Base-by-base conservation (phyloP, 2,113 vertebrate species). In the Corythornis vintsioides region DNA sequence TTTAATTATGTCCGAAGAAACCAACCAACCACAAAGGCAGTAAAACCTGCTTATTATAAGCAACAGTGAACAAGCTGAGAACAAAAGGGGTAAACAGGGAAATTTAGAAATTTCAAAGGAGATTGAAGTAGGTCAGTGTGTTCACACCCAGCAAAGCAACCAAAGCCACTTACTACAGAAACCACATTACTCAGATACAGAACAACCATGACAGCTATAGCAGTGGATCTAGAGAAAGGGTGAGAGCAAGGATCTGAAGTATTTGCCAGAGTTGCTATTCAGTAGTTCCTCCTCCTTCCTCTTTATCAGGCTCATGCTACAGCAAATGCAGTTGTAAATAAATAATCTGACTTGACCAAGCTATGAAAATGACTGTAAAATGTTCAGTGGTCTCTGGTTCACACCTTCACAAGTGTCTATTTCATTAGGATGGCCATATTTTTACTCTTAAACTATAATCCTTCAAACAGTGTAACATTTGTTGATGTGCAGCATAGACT, bases 1-100 rank as follows among this genome's bases (percentile, higher is more conserved):
- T 75, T 89, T 87, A 93, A 92, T 93, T 87, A 65, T 3, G 7
- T 66, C 82, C 91, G 79, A 69, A 92, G 94, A 80, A 92, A 42
- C 21, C 52, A 92, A 42, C 21, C 52, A 92, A 43, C 52, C 85
- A 31, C 60, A 88, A 61, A 85, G 67, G 42, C 71, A 88, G 52
- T 20, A 89, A 92, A 89, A 65, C n/a, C 64, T 61, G 82, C 35
- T 85, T 72, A 28, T 91, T 88, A 74, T 31, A 83, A 88, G 92
- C 75, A 80, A 61, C 72, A 85, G 78, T 31, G 91, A 94, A 61
- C 52, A 88, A 64, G 82, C 53, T 63, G 89, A 70, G 74, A 83
- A 57, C 9, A 33, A 67, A 80, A 93, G 40, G 33, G 56, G n/a
- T 91, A 92, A 92, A 89, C 95, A 89, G 29, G 42, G 84, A 85